Base-by-base conservation (phyloP, 2,888 invertebrate species). In the Dryobotodes eremita region DNA sequence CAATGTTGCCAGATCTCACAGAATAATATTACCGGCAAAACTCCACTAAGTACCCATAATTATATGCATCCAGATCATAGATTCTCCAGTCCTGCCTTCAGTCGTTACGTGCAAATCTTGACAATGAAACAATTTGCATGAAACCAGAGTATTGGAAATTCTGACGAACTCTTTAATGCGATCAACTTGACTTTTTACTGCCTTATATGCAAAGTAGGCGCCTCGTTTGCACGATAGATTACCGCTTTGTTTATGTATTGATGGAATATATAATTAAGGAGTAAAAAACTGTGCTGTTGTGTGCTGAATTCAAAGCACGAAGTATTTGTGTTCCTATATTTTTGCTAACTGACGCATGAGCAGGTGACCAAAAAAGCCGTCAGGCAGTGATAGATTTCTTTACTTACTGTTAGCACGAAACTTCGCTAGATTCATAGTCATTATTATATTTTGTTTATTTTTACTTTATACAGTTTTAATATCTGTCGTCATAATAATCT, bases 41-140 rank as follows among this genome's bases (percentile, higher is more conserved):
- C 79, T 59, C 70, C 31, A 73, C 70, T 84, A 83, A 83, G 71
- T 46, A 92, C 93, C 92, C 90, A 90, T 87, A 89, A 89, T 88
- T 82, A 71, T 62, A 90, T 89, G 88, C 83, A 90, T 86, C 86
- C 83, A 88, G 87, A 88, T 89, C 86, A 85, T 71, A 84, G 85
- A 89, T 86, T 88, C 78, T 77, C 71, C 72, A 79, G 72, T 75
- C 71, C 78, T 79, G 79, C 72, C 74, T 87, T 79, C 59, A 85
- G 69, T 70, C 71, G 69, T 86, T 86, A 90, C 92, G 90, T 91
- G 91, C 86, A 83, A 79, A 87, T 89, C 87, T 88, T 90, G 78
- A 80, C 84, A 90, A 91, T 90, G 82, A 84, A 87, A 79, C 72
- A 84, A 89, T 88, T 91, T 88, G 87, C 90, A 90, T 89, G 61